Evolutionary conservation across 2,888 invertebrate genomes (phyloP).

Genomic region (Laspeyria flexula): DNA sequence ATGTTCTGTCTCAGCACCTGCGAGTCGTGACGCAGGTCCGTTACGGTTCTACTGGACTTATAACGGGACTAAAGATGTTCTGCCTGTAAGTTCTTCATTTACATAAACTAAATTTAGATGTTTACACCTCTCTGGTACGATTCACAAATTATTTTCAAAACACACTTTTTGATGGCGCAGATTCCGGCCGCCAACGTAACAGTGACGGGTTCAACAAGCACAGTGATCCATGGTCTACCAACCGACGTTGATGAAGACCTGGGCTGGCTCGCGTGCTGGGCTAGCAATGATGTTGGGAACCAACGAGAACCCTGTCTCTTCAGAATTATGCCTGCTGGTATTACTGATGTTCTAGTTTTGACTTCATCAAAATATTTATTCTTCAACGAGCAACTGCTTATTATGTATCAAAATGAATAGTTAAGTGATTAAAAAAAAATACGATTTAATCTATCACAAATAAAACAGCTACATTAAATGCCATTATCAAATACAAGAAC

Average conservation of each 20-base stretch:
- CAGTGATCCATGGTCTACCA: conserved; percentile 86
- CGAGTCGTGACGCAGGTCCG: conserved; percentile 86
- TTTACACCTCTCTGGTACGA: no score
- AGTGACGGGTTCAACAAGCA: conserved; percentile 84
- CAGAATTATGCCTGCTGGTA: conserved; percentile 93
- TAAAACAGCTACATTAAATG: not conserved
- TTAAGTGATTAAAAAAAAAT: no score
- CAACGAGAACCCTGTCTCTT: conserved; percentile 93
- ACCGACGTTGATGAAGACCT: conserved; percentile 87
- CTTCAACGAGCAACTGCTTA: no score
- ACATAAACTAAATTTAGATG: no score
- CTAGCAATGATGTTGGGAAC: conserved; percentile 92
- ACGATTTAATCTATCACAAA: not conserved
- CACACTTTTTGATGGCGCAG: conserved; percentile 47
- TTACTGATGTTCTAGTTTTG: not conserved
- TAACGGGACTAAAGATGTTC: conserved; percentile 91
- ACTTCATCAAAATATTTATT: no score
- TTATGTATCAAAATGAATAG: no score
- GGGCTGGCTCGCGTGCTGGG: conserved; percentile 95
- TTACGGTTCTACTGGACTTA: conserved; percentile 94
- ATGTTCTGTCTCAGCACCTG: conserved; percentile 94
- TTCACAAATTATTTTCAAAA: no score
- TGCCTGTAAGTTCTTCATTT: conserved; percentile 88
- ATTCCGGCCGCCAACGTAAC: conserved; percentile 85
- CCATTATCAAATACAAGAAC: not conserved